Percentiles rank a stretch among this genome's conserved stretches.
phyloP scores from a whole-genome alignment of 2,113 vertebrate genomes.

The Indicator maculatus region DNA sequence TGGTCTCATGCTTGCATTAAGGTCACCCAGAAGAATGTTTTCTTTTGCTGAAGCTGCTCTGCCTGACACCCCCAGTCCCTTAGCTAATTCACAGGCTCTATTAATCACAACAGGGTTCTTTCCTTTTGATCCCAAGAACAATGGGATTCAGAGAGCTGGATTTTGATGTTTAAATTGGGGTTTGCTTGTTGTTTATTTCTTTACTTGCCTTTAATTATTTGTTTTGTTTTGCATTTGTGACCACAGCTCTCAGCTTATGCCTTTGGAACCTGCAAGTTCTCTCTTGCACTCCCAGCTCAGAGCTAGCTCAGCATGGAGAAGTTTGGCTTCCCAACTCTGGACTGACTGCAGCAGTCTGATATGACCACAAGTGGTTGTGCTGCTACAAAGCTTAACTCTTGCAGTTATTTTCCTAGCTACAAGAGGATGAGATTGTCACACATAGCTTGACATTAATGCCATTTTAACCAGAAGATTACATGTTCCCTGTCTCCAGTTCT shows the following conservation, averaged over 20 bases:
- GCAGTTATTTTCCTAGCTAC: constrained; percentile 27
- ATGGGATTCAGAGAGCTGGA: neutral
- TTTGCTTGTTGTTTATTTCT: neutral
- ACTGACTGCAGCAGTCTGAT: neutral
- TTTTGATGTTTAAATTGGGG: neutral
- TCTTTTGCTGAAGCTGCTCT: neutral
- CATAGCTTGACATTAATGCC: neutral
- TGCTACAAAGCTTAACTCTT: neutral
- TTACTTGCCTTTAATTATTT: too few species aligned
- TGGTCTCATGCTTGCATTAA: neutral
- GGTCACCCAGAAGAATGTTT: neutral
- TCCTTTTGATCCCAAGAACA: neutral
- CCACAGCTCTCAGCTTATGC: neutral
- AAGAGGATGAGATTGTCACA: constrained; percentile 34
- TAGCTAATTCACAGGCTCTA: neutral
- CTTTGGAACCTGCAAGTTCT: neutral
- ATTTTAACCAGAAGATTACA: neutral
- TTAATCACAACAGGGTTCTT: neutral
- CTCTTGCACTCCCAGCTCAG: neutral
- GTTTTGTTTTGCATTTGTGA: neutral
- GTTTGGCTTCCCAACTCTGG: neutral
- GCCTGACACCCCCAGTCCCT: neutral
- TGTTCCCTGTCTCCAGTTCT: neutral
- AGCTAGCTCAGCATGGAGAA: neutral
- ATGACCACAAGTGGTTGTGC: neutral